A percentile compares a stretch with the other conserved stretches of the same genome.
Evolutionary conservation across 2,113 vertebrate species (phyloP).

Genomic region (Sapajus apella): DNA sequence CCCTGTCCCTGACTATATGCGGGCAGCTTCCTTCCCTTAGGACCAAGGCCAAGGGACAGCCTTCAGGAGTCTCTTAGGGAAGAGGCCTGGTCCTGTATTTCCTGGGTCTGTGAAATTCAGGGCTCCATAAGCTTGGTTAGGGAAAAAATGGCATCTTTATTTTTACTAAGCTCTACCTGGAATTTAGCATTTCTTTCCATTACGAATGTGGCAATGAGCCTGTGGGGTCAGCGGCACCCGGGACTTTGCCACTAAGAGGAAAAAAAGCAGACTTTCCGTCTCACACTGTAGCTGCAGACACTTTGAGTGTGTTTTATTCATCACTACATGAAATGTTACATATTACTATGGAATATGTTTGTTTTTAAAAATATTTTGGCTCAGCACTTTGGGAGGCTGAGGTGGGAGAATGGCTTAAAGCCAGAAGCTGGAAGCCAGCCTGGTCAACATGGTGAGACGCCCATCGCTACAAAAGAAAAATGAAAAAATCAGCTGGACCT

Average conservation of each 20-base stretch:
- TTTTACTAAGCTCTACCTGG: background rate
- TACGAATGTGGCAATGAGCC: background rate
- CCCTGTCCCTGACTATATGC: background rate
- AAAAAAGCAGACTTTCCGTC: background rate
- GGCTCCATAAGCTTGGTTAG: background rate
- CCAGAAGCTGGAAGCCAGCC: no score
- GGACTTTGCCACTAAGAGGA: background rate
- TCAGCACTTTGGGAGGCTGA: no score
- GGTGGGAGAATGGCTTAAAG: no score
- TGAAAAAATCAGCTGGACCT: no score
- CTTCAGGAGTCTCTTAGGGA: background rate
- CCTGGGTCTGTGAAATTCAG: background rate
- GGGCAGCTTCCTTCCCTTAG: background rate
- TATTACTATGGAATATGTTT: background rate
- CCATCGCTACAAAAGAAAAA: no score
- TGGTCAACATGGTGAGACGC: no score
- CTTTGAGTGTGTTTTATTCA: no score
- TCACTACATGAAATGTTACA: background rate
- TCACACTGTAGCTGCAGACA: background rate
- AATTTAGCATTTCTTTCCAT: background rate
- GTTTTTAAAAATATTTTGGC: background rate
- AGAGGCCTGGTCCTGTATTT: background rate
- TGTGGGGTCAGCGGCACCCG: background rate
- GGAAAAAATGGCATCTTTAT: background rate
- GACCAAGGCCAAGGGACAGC: background rate